These are phyloP conservation scores for Machimus atricapillus DNA, from an alignment of 2,888 invertebrate species.

Conservation along the genomic window DNA sequence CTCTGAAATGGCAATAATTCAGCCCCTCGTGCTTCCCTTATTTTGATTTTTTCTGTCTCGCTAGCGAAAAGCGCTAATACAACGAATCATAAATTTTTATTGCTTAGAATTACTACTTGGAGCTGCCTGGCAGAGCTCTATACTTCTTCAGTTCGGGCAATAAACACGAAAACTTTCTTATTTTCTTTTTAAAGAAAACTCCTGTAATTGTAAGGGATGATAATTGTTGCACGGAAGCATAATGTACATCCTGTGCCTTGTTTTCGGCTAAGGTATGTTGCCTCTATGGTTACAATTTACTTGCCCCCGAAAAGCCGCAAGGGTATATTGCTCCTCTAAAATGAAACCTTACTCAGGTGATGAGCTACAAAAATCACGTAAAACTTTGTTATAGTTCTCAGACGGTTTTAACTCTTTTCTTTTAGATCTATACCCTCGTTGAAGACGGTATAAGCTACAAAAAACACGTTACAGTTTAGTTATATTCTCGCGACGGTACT, in stretches of 20 bases:
- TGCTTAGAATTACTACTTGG: slow-evolving; percentile 36
- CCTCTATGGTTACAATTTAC: background rate
- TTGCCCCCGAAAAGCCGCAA: background rate
- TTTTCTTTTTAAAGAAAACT: slow-evolving; percentile 8
- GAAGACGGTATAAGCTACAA: too few species aligned
- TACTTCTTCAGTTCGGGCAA: background rate
- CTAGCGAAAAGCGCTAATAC: background rate
- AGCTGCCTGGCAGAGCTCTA: slow-evolving; percentile 9
- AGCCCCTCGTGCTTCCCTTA: background rate
- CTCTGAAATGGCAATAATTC: background rate
- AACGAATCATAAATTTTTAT: slow-evolving; percentile 40
- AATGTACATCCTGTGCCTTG: background rate
- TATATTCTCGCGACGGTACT: background rate
- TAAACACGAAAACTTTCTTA: slow-evolving; percentile 31
- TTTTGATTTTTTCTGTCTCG: slow-evolving; percentile 21
- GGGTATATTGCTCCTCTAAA: background rate
- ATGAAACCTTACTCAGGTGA: background rate
- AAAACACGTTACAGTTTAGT: background rate
- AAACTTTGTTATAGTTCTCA: background rate
- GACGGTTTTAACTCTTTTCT: background rate
- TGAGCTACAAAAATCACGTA: background rate
- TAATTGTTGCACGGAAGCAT: slow-evolving; percentile 3
- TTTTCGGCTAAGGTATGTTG: background rate
- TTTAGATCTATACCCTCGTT: background rate
- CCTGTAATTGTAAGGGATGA: slow-evolving; percentile 15